Evolutionary conservation across 2,797 vertebrate genomes (phyloP).

Genomic region (Pseudopleuronectes americanus): DNA sequence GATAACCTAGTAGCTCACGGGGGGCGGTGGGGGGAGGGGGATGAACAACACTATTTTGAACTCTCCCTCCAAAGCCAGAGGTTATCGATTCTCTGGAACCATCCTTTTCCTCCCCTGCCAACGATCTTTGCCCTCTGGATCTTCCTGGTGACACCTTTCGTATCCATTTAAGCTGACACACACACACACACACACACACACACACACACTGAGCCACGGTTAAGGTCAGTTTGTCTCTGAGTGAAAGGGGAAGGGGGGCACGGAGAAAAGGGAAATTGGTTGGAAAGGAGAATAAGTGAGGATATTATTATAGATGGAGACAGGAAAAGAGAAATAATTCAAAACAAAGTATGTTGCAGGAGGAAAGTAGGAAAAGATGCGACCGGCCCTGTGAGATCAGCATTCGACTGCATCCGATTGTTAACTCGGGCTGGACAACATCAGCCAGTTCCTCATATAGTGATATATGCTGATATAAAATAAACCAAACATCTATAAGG

Average conservation of each 20-base stretch:
- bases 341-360: background rate
- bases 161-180: conserved; percentile 44
- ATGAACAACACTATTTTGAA: too few species aligned
- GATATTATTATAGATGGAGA: conserved; percentile 1
- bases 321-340: background rate
- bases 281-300: conserved; percentile 6
- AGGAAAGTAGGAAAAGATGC: conserved; percentile 12
- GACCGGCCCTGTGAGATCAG: conserved; percentile 17
- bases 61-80: conserved; percentile 42
- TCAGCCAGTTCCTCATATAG: conserved; percentile 17
- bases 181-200: conserved; percentile 7
- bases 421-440: conserved; percentile 19
- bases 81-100: conserved; percentile 67
- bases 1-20: conserved; percentile 44
- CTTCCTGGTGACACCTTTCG: conserved; percentile 29
- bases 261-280: conserved; percentile 35
- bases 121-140: conserved; percentile 42
- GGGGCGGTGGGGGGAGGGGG: too few species aligned
- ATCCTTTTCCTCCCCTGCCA: conserved; percentile 34
- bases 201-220: conserved; percentile 40
- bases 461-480: conserved; percentile 29
- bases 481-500: conserved; percentile 16
- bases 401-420: background rate
- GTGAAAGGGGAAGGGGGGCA: conserved; percentile 28
- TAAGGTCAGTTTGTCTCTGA: conserved; percentile 50